Base-by-base conservation (phyloP, 2,888 invertebrate species). In the Ariolimax columbianus region DNA sequence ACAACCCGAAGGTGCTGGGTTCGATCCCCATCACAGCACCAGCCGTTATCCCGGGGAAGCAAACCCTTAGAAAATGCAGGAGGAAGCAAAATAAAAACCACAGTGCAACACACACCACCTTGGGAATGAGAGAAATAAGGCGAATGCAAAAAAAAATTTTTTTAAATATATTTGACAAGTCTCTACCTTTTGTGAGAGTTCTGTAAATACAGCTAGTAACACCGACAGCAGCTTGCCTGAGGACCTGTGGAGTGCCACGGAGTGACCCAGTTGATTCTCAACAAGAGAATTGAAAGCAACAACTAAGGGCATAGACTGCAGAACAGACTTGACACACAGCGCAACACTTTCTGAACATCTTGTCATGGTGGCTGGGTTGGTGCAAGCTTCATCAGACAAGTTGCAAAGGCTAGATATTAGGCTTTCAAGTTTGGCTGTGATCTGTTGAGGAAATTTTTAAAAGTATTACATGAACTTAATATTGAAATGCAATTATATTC, bases 171-270 rank as follows among this genome's bases (percentile, higher is more conserved):
- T n/a, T n/a, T 4, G 23, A 66, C 33, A 40, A 36, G 51, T 55
- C 40, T 51, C 0, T 93, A 95, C 95, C 95, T 97, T 95, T 95
- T 97, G 68, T 26, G 96, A 96, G 51, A 99, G 95, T 90, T 98
- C 97, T 0, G 97, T 96, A 93, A 98, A 99, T 26, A 98, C 96
- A 87, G 96, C 97, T 82, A 98, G 94, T 84, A 98, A 95, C 6
- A 97, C 95, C 0, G 97, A 97, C 14, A 97, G 95, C 95, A 98
- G 96, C 95, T 98, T 98, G 89, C 96, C 96, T 0, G 96, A 96
- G 0, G 97, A 95, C 89, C 97, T 96, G 91, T 97, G 97, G 0
- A 96, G 95, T 0, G 96, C 96, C 3, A 97, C 95, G 92, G 97
- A 96, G 89, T 97, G 96, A 0, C 96, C 96, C 9, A 98, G 93